A percentile compares a stretch with the other conserved stretches of the same genome.
phyloP scores from a whole-genome alignment of 2,888 invertebrate species.

The Clunio marinus region DNA sequence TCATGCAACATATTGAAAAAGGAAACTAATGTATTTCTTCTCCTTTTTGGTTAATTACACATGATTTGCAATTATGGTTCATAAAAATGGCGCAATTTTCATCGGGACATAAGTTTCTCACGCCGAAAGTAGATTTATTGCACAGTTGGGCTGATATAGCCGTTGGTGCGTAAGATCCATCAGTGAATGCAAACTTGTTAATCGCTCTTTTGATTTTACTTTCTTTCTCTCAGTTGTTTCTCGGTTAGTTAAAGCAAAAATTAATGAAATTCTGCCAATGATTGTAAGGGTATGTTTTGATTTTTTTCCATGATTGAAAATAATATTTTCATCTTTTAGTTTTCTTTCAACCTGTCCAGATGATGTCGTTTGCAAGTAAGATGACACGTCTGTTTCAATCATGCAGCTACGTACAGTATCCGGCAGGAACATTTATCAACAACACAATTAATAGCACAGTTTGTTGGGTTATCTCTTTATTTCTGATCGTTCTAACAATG shows the following conservation, averaged over 20 bases:
- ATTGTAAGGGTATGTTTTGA: background rate
- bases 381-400: conserved; percentile 92
- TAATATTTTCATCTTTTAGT: conserved; percentile 2
- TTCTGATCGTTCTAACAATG: too few species aligned
- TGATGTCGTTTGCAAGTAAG: conserved; percentile 90
- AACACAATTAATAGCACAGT: background rate
- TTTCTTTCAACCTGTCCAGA: conserved; percentile 78
- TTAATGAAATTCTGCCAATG: background rate
- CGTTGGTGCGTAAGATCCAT: conserved; percentile 35
- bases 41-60: conserved; percentile 26
- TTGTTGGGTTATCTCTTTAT: too few species aligned
- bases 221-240: background rate
- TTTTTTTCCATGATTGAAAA: background rate
- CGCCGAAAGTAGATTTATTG: background rate
- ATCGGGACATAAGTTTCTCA: background rate
- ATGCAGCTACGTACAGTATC: conserved; percentile 90
- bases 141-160: conserved; percentile 3
- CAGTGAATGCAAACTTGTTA: background rate
- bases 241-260: background rate
- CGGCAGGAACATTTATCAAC: conserved; percentile 74
- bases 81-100: conserved; percentile 8
- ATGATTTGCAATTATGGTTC: conserved; percentile 34
- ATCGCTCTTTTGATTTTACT: background rate
- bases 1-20: conserved; percentile 11
- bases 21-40: background rate